phyloP scores from a whole-genome alignment of 1,140 invertebrate genomes.

The Caenorhabditis latens region DNA sequence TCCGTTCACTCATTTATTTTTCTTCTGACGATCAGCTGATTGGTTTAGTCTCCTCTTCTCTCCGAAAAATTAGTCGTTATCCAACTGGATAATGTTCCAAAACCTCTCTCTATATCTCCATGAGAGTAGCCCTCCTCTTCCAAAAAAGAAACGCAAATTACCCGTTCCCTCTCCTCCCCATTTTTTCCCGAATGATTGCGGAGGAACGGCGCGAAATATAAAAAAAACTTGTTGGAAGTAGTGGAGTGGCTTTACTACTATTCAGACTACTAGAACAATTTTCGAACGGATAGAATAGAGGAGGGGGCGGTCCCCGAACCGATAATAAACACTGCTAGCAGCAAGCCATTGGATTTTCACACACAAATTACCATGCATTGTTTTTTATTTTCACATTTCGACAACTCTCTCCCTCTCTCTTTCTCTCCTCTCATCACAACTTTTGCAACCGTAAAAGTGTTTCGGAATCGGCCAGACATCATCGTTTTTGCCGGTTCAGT shows the following conservation, averaged over 20 bases:
- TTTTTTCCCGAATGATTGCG: constrained; percentile 42
- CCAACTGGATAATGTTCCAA: constrained; percentile 52
- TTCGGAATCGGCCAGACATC: neutral
- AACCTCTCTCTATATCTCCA: neutral
- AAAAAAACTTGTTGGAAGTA: constrained; percentile 16
- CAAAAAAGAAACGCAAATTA: constrained; percentile 33
- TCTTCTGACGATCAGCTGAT: constrained; percentile 19
- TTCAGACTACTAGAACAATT: neutral
- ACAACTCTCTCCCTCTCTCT: too few species aligned
- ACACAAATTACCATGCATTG: constrained; percentile 3
- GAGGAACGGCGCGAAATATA: neutral
- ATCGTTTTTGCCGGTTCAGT: too few species aligned
- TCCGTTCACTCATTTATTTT: constrained; percentile 22
- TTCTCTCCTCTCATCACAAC: neutral
- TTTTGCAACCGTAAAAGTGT: constrained; percentile 28
- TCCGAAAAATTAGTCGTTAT: constrained; percentile 41
- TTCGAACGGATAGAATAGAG: neutral
- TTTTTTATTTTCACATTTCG: neutral
- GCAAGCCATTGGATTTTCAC: neutral
- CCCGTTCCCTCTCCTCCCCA: neutral
- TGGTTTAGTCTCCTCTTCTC: constrained; percentile 5
- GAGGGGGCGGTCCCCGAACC: neutral
- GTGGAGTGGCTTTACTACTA: neutral
- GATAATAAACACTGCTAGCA: neutral
- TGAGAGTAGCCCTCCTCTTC: neutral